phyloP scores from a whole-genome alignment of 2,797 vertebrate genomes.

The Acrossocheilus wenchowensis region DNA sequence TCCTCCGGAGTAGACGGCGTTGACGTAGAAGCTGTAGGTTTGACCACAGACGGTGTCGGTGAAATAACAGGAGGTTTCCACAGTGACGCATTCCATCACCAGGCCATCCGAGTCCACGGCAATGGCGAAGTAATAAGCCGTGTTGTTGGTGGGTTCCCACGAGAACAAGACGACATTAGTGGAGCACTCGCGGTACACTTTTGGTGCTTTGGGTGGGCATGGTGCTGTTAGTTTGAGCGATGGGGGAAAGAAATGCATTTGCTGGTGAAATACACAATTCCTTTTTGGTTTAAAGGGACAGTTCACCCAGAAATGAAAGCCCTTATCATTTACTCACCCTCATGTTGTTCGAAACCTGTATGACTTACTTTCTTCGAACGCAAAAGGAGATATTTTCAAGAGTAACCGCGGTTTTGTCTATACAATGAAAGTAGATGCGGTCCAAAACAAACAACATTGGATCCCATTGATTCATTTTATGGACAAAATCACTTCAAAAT shows the following conservation, averaged over 20 bases:
- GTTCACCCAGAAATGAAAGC: neutral
- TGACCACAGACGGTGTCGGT: slow-evolving; percentile 74
- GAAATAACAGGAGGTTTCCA: slow-evolving; percentile 74
- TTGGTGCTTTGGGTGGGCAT: slow-evolving; percentile 73
- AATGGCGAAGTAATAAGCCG: slow-evolving; percentile 73
- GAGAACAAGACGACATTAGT: slow-evolving; percentile 72
- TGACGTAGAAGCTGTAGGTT: slow-evolving; percentile 73
- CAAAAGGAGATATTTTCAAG: neutral
- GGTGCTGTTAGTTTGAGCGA: slow-evolving; percentile 68
- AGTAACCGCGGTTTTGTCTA: neutral
- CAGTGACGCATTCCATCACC: slow-evolving; percentile 68
- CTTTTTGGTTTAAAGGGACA: neutral
- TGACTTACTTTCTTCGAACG: too few species aligned
- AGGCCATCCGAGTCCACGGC: slow-evolving; percentile 62
- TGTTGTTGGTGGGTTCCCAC: slow-evolving; percentile 75
- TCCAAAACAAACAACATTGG: neutral
- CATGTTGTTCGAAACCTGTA: neutral
- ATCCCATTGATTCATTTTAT: neutral
- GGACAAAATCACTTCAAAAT: neutral
- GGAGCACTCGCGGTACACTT: slow-evolving; percentile 66
- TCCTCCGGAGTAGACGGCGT: slow-evolving; percentile 62
- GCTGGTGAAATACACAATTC: neutral
- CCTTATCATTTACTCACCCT: neutral
- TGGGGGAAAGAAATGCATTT: neutral
- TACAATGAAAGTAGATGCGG: neutral